Evolutionary conservation across 2,113 vertebrate species (phyloP).

Genomic region (Muntiacus reevesi): DNA sequence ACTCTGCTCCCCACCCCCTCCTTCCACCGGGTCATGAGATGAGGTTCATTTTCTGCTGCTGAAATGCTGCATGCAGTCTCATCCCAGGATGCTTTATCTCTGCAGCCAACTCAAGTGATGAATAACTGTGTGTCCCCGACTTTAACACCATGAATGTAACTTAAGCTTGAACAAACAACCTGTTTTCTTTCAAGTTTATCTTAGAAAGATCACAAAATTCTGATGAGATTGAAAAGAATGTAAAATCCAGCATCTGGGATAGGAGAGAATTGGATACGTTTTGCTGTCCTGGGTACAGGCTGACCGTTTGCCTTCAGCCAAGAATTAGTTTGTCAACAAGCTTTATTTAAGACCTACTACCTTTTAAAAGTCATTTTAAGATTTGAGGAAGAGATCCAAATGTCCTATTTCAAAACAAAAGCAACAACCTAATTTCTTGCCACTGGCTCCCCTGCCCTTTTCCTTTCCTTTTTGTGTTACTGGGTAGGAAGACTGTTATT

Average conservation of each 20-base stretch:
- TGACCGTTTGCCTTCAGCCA: background rate
- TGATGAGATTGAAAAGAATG: background rate
- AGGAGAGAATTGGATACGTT: background rate
- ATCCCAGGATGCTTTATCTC: conserved; percentile 51
- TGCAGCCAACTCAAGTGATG: conserved; percentile 16
- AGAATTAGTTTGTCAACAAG: background rate
- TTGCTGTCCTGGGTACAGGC: background rate
- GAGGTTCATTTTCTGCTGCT: conserved; percentile 60
- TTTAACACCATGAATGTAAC: background rate
- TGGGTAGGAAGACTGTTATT: background rate
- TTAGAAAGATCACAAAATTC: background rate
- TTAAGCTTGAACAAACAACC: background rate
- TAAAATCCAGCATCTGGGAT: conserved; percentile 14
- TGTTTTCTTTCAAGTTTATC: conserved; percentile 26
- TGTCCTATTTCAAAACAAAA: background rate
- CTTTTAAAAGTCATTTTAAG: conserved; percentile 8
- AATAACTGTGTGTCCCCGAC: background rate
- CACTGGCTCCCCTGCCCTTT: background rate
- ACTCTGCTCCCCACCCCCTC: background rate
- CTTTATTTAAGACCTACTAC: background rate
- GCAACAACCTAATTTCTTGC: background rate
- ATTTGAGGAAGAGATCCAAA: background rate
- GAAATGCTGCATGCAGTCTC: background rate
- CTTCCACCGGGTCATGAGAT: background rate
- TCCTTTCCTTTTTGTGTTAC: background rate